Evolutionary conservation across 1,140 invertebrate species (phyloP).

Genomic region (Pogonomyrmex californicus): DNA sequence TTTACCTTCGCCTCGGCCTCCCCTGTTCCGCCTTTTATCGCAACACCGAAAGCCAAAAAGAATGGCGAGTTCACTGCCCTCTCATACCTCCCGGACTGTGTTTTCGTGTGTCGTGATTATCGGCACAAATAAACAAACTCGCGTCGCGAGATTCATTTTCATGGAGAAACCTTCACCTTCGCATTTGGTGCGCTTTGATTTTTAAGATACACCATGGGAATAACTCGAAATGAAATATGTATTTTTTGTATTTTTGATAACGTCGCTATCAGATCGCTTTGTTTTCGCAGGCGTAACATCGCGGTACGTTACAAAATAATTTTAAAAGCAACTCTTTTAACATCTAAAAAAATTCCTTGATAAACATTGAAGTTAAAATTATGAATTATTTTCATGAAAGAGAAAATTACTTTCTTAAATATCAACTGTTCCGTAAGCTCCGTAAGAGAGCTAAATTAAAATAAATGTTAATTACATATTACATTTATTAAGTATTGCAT

Average conservation of each 20-base stretch:
- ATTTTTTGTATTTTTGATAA: not conserved
- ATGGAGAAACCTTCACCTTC: not conserved
- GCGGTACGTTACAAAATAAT: not conserved
- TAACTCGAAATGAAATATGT: not conserved
- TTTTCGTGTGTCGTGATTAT: constrained; percentile 6
- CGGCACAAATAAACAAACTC: not conserved
- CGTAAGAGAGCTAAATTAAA: not conserved
- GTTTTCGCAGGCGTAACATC: not conserved
- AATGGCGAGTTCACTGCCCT: constrained; percentile 9
- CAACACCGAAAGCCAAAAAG: constrained; percentile 52
- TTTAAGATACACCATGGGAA: not conserved
- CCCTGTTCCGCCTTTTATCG: constrained; percentile 42
- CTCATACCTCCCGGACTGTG: not conserved
- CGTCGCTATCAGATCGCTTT: not conserved
- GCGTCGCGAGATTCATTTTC: not conserved
- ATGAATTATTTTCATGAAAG: not conserved
- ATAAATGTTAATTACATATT: not conserved
- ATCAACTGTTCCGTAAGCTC: not conserved
- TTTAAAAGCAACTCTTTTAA: not conserved
- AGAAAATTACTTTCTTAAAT: not conserved
- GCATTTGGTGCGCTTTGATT: not conserved
- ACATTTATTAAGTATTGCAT: not conserved
- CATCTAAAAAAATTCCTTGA: not conserved
- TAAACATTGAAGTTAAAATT: not conserved
- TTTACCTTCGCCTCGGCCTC: not conserved